These are phyloP conservation scores for Silurus lanzhouensis DNA, from an alignment of 2,797 vertebrate species.

Conservation along the genomic window DNA sequence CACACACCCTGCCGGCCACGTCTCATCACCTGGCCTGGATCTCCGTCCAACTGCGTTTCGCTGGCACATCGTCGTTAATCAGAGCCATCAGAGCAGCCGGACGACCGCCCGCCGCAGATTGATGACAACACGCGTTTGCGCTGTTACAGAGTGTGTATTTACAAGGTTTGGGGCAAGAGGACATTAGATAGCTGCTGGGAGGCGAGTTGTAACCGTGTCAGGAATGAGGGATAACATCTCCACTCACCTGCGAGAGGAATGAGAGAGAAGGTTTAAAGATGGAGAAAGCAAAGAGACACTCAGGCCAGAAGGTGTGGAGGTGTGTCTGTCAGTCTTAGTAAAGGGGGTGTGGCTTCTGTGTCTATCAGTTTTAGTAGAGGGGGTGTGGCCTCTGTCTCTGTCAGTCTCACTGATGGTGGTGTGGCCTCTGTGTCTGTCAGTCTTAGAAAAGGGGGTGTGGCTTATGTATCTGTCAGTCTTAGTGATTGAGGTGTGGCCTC, in stretches of 20 bases:
- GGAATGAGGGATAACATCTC: conserved; percentile 44
- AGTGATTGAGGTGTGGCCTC: not conserved
- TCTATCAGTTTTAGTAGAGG: not conserved
- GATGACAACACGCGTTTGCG: conserved; percentile 72
- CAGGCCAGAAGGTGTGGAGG: too few species aligned
- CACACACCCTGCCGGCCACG: conserved; percentile 26
- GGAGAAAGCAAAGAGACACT: conserved; percentile 2
- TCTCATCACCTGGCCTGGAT: conserved; percentile 58
- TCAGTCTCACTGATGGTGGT: not conserved
- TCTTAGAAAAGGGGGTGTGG: not conserved
- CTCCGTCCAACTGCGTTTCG: conserved; percentile 52
- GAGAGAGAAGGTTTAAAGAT: conserved; percentile 19
- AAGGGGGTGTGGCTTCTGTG: not conserved
- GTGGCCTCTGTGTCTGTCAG: not conserved
- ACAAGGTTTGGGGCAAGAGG: conserved; percentile 39
- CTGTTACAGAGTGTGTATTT: conserved; percentile 59
- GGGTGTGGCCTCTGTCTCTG: not conserved
- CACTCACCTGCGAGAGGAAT: conserved; percentile 32
- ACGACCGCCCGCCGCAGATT: conserved; percentile 66
- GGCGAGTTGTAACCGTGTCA: conserved; percentile 31
- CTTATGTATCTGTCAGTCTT: not conserved
- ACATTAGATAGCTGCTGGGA: conserved; percentile 47
- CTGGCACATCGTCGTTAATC: conserved; percentile 75
- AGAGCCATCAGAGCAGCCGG: conserved; percentile 56
- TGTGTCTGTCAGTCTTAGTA: not conserved